Evolutionary conservation across 2,113 vertebrate genomes (phyloP), one percentile per base, ranked within the genome.

Genomic region (Bubo bubo): DNA sequence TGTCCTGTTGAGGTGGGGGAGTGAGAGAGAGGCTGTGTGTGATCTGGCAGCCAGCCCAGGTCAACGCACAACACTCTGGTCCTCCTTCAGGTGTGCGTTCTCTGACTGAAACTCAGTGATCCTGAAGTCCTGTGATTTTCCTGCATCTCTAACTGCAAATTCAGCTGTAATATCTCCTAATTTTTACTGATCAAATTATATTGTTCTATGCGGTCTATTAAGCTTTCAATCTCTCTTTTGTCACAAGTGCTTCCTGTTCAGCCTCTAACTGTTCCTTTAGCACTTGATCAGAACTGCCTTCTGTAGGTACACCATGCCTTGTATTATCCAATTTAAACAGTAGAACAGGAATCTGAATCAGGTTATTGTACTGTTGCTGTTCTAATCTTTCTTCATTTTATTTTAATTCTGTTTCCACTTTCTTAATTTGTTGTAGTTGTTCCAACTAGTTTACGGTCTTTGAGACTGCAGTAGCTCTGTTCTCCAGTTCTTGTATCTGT

Each of bases 301-400:
- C 97, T 39, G 37, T 20, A 73, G 97, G 97, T 76, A 98, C 49
- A 17, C 96, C 97, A 66, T 98, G 97, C 27, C 93, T 96, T 5
- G 95, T 97, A 97, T 99, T 99, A 93, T 98, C 98, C 47, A 98
- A 93, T 92, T 98, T 98, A 70, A 99, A 98, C 93, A 98, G 98
- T 62, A 99, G 88, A 17, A 97, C 97, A 18, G 99, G 98, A 72
- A 98, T 98, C 90, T 98, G 98, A 59, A 98, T 98, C 79, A 98
- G 98, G 94, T 98, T 98, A 45, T 95, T 98, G 88, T 98, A 95
- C 88, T 98, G 97, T 86, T 98, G 98, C 77, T 99, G 98, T 96
- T 98, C 98, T 41, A 99, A 94, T 15, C 95, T 97, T 81, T 99
- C 99, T 85, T 99, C 97, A 67, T 99, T 99, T 97, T 99, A 97